phyloP scores from a whole-genome alignment of 2,888 invertebrate genomes.

The Crematogaster levior region DNA sequence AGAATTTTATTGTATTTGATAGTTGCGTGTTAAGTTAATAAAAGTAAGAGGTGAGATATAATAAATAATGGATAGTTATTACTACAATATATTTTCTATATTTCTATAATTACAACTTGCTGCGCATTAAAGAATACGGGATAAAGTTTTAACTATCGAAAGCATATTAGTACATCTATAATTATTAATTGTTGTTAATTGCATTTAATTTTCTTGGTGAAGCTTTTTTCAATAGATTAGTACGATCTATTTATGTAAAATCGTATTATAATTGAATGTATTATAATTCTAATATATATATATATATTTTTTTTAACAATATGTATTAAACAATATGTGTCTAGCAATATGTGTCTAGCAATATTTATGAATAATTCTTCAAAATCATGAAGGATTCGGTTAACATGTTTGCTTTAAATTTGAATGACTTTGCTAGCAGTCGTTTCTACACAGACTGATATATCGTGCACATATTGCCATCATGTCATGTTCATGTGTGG shows the following conservation, averaged over 20 bases:
- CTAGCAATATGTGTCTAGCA: neutral
- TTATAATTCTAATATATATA: neutral
- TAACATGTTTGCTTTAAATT: slow-evolving; percentile 27
- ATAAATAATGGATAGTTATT: slow-evolving; percentile 10
- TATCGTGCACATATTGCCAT: slow-evolving; percentile 53
- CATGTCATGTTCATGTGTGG: slow-evolving; percentile 73
- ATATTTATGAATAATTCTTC: slow-evolving; percentile 21
- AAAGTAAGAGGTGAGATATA: neutral
- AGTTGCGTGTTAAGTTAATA: neutral
- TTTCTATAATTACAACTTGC: slow-evolving; percentile 16
- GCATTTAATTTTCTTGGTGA: neutral
- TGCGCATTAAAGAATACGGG: neutral
- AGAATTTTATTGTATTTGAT: neutral
- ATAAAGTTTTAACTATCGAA: neutral
- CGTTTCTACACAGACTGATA: slow-evolving; percentile 37
- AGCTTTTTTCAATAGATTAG: neutral
- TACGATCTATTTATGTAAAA: neutral
- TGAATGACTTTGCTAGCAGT: slow-evolving; percentile 7
- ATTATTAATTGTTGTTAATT: slow-evolving; percentile 21
- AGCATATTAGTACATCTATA: neutral
- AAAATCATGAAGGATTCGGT: neutral
- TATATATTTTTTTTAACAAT: too few species aligned
- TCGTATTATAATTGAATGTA: neutral
- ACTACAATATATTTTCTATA: slow-evolving; percentile 3
- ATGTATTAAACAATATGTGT: neutral